Percentiles rank a stretch among this genome's conserved stretches.
phyloP scores from a whole-genome alignment of 2,888 invertebrate species.

The Cataglyphis altisquamis region DNA sequence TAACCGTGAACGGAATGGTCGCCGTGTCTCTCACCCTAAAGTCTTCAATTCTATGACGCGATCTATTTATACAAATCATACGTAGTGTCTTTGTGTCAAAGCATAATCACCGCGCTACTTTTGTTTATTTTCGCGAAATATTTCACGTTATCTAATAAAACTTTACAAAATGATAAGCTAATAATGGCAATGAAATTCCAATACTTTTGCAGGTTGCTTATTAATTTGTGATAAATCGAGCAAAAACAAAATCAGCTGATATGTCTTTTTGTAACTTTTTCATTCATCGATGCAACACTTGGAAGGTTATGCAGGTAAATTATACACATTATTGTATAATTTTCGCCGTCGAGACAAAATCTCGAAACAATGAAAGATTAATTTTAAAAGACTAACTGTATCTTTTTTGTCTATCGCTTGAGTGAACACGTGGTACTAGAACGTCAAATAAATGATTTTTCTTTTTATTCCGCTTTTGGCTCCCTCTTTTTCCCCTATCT shows the following conservation, averaged over 20 bases:
- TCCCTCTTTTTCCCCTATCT: background rate
- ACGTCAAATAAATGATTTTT: constrained; percentile 13
- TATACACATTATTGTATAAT: background rate
- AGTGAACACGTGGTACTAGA: background rate
- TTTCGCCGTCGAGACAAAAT: background rate
- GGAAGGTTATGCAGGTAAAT: background rate
- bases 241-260: background rate
- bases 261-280: background rate
- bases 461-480: background rate
- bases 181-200: background rate
- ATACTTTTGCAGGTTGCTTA: background rate
- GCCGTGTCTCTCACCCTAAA: constrained; percentile 29
- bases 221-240: background rate
- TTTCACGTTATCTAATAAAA: constrained; percentile 16
- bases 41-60: constrained; percentile 46
- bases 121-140: constrained; percentile 18
- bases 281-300: background rate
- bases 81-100: constrained; percentile 70
- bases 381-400: background rate
- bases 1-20: constrained; percentile 63
- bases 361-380: background rate
- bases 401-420: background rate
- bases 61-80: constrained; percentile 82
- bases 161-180: background rate
- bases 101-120: constrained; percentile 49